phyloP scores from a whole-genome alignment of 2,888 invertebrate genomes.

The Ypsolopha scabrella region DNA sequence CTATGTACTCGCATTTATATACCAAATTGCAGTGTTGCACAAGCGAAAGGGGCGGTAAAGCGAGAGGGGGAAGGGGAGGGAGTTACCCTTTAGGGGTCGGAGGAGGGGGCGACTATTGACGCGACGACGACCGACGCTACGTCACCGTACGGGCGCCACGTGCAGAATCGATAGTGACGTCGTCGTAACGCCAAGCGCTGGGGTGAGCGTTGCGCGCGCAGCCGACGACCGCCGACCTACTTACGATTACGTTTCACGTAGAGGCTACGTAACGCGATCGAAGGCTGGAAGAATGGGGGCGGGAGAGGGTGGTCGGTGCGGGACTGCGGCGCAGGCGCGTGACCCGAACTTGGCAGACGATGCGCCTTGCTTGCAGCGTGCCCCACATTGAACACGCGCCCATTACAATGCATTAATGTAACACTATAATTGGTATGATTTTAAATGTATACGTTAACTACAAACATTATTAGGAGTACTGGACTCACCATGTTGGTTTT shows the following conservation, averaged over 20 bases:
- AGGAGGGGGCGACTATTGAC: constrained; percentile 42
- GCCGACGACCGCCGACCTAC: constrained; percentile 44
- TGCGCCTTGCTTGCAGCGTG: constrained; percentile 28
- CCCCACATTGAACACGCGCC: constrained; percentile 25
- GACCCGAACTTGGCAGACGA: constrained; percentile 19
- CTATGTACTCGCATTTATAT: no score
- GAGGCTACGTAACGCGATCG: constrained; percentile 60
- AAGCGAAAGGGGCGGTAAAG: constrained; percentile 8
- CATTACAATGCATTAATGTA: constrained; percentile 13
- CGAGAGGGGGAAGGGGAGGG: constrained; percentile 19
- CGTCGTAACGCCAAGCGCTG: constrained; percentile 24
- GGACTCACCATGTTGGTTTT: no score
- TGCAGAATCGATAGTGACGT: constrained; percentile 68
- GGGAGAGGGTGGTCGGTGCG: constrained; percentile 12
- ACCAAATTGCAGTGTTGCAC: not conserved
- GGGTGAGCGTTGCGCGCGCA: constrained; percentile 46
- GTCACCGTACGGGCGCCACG: constrained; percentile 66
- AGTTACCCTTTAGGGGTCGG: constrained; percentile 12
- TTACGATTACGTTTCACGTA: constrained; percentile 64
- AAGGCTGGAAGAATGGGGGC: constrained; percentile 28
- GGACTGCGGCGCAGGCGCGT: constrained; percentile 30
- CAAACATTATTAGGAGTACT: no score
- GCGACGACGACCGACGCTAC: constrained; percentile 47
- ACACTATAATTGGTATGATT: no score
- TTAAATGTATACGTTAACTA: no score